These are phyloP conservation scores for Diabrotica virgifera DNA, from an alignment of 1,140 invertebrate genomes.

Conservation along the genomic window DNA sequence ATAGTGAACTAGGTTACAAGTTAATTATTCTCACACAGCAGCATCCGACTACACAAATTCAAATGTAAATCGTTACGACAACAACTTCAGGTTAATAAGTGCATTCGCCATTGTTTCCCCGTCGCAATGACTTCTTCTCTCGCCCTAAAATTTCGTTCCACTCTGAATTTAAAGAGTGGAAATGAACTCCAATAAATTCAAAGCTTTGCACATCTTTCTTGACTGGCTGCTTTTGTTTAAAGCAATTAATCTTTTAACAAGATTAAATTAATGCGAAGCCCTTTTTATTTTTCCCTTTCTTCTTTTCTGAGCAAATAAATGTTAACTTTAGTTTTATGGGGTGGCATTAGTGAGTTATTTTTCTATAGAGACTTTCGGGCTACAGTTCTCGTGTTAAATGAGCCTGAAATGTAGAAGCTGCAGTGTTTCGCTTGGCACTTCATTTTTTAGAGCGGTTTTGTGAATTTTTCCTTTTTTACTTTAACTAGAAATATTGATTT, in stretches of 20 bases:
- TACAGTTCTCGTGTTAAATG: slow-evolving; percentile 7
- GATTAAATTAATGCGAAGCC: slow-evolving; percentile 24
- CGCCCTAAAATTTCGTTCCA: slow-evolving; percentile 14
- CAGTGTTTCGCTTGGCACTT: slow-evolving; percentile 1
- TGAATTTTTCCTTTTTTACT: background rate
- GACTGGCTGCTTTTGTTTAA: slow-evolving; percentile 28
- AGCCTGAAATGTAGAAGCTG: background rate
- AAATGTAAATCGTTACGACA: background rate
- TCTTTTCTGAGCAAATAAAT: slow-evolving; percentile 8
- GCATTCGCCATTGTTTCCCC: slow-evolving; percentile 26
- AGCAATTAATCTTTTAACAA: slow-evolving; percentile 30
- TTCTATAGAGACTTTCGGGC: slow-evolving; percentile 4
- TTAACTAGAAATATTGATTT: no score
- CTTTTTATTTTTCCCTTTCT: slow-evolving; percentile 10
- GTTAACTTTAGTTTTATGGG: slow-evolving; percentile 15
- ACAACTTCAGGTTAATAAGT: slow-evolving; percentile 22
- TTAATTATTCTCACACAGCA: no score
- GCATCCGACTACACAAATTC: background rate
- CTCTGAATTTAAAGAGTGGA: slow-evolving; percentile 29
- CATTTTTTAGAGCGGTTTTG: background rate
- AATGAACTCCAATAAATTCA: slow-evolving; percentile 31
- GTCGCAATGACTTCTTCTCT: slow-evolving; percentile 21
- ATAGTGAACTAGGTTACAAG: no score
- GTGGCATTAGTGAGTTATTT: background rate
- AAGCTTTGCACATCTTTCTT: slow-evolving; percentile 28